phyloP scores from a whole-genome alignment of 2,113 vertebrate genomes.

The Campylorhamphus procurvoides region DNA sequence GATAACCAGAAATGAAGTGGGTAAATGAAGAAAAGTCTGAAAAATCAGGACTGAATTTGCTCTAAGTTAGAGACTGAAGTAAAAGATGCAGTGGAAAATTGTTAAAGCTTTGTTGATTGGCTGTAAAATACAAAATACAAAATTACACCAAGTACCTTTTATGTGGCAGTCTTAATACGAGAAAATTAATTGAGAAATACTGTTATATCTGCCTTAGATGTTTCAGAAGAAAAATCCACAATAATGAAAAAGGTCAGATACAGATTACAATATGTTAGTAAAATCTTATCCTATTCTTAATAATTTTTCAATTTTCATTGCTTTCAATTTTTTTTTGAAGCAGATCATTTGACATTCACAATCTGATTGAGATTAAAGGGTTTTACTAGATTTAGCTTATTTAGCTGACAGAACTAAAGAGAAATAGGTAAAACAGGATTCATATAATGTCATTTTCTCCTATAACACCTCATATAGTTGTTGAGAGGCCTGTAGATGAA shows the following conservation, averaged over 20 bases:
- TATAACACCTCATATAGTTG: neutral
- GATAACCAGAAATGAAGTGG: neutral
- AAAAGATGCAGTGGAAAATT: neutral
- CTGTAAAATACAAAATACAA: neutral
- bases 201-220: neutral
- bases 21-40: neutral
- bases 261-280: neutral
- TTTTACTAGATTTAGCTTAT: neutral
- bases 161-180: neutral
- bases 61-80: neutral
- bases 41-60: neutral
- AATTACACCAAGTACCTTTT: neutral
- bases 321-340: neutral
- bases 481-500: neutral
- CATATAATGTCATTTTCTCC: neutral
- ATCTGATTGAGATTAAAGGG: constrained; percentile 38
- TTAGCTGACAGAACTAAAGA: neutral
- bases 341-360: constrained; percentile 42
- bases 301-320: constrained; percentile 36
- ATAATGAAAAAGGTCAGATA: constrained; percentile 50
- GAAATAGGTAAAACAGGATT: neutral
- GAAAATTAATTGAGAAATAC: neutral
- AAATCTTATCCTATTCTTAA: neutral
- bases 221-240: constrained; percentile 25
- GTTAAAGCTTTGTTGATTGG: neutral